Conservation (phyloP, 2,888 invertebrate genomes). For the Operophtera brumata region DNA sequence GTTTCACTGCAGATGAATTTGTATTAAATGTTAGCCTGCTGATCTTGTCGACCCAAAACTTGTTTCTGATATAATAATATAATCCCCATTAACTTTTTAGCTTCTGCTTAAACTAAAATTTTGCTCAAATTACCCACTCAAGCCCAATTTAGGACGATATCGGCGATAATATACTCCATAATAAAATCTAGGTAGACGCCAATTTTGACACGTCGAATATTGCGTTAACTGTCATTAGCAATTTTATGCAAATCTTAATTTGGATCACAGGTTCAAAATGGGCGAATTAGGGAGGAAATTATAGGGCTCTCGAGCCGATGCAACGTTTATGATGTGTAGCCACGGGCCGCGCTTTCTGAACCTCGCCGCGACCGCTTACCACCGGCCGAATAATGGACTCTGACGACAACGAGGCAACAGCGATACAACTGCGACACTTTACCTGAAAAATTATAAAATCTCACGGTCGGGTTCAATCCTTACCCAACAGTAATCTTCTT, state of each 20-base stretch:
- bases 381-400: slow-evolving; percentile 9
- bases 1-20: slow-evolving; percentile 12
- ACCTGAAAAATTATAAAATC: too few species aligned
- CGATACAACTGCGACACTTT: not conserved
- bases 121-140: slow-evolving; percentile 50
- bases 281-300: slow-evolving; percentile 71
- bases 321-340: slow-evolving; percentile 58
- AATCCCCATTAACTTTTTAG: slow-evolving; percentile 48
- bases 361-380: slow-evolving; percentile 20
- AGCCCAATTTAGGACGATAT: slow-evolving; percentile 50
- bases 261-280: slow-evolving; percentile 68
- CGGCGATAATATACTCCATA: slow-evolving; percentile 54
- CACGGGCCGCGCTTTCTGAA: slow-evolving; percentile 48
- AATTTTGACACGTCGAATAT: slow-evolving; percentile 69
- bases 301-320: slow-evolving; percentile 67
- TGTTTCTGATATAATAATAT: slow-evolving; percentile 44
- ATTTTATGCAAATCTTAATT: slow-evolving; percentile 76
- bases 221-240: slow-evolving; percentile 70
- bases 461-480: not conserved
- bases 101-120: slow-evolving; percentile 51
- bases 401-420: not conserved
- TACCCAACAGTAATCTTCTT: not conserved
- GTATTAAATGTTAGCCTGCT: slow-evolving; percentile 2
- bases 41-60: slow-evolving; percentile 32
- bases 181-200: slow-evolving; percentile 57